phyloP scores from a whole-genome alignment of 2,113 vertebrate genomes.

The Chlamydotis undulata region DNA sequence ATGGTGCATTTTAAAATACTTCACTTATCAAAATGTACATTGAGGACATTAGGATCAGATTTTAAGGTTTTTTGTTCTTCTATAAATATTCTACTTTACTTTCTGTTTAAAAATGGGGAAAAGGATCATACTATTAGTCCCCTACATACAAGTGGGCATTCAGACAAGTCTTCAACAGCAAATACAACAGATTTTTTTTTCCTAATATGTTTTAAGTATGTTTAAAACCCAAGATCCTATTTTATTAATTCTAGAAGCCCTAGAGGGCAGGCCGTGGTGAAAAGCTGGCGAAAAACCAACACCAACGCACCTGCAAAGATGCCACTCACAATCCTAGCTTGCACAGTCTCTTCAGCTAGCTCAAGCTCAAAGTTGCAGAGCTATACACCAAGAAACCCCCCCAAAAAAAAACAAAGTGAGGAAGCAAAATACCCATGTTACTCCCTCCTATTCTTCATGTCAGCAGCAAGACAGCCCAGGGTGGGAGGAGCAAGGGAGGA shows the following conservation, averaged over 20 bases:
- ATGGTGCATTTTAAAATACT: background rate
- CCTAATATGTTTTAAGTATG: fast-evolving
- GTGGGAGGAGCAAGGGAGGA: background rate
- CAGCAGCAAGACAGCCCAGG: background rate
- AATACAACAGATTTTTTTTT: background rate
- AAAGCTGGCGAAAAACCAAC: background rate
- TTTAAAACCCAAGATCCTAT: background rate
- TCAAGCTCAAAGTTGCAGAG: background rate
- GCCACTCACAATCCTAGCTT: background rate
- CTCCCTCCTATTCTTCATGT: background rate
- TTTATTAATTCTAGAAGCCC: background rate
- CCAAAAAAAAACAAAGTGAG: background rate
- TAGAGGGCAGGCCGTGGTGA: background rate
- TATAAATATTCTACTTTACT: background rate
- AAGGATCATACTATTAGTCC: background rate
- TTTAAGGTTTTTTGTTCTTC: background rate
- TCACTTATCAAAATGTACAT: background rate
- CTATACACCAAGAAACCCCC: background rate
- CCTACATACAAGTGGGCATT: background rate
- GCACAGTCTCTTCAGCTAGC: background rate
- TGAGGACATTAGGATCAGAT: background rate
- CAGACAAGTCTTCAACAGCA: background rate
- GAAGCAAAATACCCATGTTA: background rate
- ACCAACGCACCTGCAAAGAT: background rate
- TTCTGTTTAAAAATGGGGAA: background rate